Conservation (phyloP, 2,888 invertebrate genomes). For the Mythimna pallens region DNA sequence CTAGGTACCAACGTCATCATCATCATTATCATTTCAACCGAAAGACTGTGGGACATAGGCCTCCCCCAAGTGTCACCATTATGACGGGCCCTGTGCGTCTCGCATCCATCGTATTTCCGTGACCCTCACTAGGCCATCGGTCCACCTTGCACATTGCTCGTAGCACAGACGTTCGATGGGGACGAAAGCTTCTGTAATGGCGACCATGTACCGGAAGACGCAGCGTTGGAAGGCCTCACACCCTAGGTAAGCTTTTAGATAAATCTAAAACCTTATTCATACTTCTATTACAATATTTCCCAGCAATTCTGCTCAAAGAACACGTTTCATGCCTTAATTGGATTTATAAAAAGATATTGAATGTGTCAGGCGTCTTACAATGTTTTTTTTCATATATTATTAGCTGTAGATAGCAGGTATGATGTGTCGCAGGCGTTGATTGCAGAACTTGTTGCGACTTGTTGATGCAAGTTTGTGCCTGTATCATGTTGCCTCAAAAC, state of each 20-base stretch:
- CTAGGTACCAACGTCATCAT: too few relatives aligned
- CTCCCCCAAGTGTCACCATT: too few relatives aligned
- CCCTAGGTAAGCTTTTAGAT: not conserved
- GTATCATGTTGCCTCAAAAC: constrained; percentile 28
- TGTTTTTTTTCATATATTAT: constrained; percentile 31
- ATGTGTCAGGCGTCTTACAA: constrained; percentile 29
- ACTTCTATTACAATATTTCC: not conserved
- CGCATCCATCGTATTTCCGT: too few relatives aligned
- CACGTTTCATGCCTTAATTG: constrained; percentile 38
- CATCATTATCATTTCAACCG: too few relatives aligned
- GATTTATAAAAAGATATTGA: constrained; percentile 51
- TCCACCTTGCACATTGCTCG: too few relatives aligned
- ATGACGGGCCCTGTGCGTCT: too few relatives aligned
- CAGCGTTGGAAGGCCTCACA: too few relatives aligned
- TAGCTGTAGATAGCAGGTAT: constrained; percentile 35
- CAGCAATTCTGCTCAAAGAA: constrained; percentile 21
- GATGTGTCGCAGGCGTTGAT: constrained; percentile 31
- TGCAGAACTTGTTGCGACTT: constrained; percentile 51
- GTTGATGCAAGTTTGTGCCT: constrained; percentile 38
- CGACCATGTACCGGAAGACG: too few relatives aligned
- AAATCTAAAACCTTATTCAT: not conserved
- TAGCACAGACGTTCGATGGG: too few relatives aligned
- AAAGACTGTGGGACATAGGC: too few relatives aligned
- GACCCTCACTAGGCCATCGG: too few relatives aligned
- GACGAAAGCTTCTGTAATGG: too few relatives aligned